phyloP scores from a whole-genome alignment of 2,888 invertebrate species.

The Nycteola revayana region DNA sequence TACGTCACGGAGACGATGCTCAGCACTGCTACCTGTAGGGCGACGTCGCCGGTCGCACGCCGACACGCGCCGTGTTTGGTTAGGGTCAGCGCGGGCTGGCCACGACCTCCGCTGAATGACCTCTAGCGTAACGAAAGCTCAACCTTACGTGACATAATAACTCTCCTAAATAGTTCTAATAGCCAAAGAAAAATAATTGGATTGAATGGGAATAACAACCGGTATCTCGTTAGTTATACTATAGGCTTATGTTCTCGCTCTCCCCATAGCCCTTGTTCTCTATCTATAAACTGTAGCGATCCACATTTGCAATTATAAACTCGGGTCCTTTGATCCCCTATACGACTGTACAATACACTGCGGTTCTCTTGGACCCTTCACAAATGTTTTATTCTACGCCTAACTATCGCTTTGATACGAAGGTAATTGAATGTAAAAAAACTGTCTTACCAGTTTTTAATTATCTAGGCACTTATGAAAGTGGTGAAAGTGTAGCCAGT shows the following conservation, averaged over 20 bases:
- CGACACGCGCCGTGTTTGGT: conserved; percentile 25
- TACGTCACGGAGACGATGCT: conserved; percentile 46
- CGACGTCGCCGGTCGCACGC: conserved; percentile 3
- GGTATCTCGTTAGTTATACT: conserved; percentile 36
- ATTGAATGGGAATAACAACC: conserved; percentile 40
- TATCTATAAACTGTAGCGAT: conserved; percentile 17
- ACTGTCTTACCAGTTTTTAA: conserved; percentile 5
- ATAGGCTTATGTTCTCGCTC: conserved; percentile 11
- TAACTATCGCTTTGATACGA: conserved; percentile 6
- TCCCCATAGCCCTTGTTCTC: conserved; percentile 12
- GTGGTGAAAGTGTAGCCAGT: conserved; percentile 17
- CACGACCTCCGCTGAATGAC: conserved; percentile 17
- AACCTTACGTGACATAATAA: conserved; percentile 26
- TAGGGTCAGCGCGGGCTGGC: conserved; percentile 19
- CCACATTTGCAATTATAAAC: conserved; percentile 23
- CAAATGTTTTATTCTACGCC: neutral
- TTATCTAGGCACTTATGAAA: conserved; percentile 9
- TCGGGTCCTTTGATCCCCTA: conserved; percentile 15
- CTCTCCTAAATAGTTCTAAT: conserved; percentile 25
- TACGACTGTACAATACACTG: conserved; percentile 4
- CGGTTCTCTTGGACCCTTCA: conserved; percentile 7
- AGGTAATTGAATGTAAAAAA: conserved; percentile 15
- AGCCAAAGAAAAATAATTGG: no score
- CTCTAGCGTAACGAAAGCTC: conserved; percentile 32
- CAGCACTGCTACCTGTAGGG: conserved; percentile 30